A percentile compares a stretch with the other conserved stretches of the same genome.
These are phyloP conservation scores for Malacoctenus gilli DNA, from an alignment of 2,797 vertebrate species.

Conservation along the genomic window DNA sequence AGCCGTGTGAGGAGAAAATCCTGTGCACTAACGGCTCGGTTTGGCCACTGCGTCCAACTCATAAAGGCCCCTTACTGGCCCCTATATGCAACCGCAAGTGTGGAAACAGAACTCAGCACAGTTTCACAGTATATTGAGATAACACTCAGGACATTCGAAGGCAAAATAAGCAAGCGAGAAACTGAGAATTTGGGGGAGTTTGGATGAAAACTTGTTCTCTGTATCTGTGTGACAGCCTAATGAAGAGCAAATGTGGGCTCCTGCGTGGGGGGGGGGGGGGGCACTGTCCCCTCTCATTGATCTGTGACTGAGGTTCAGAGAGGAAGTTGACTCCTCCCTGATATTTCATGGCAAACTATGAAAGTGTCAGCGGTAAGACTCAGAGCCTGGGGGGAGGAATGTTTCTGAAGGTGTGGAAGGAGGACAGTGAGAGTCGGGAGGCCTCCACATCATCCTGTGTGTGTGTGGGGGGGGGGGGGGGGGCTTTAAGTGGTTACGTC, in stretches of 20 bases:
- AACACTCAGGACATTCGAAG: slow-evolving; percentile 17
- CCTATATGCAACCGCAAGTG: slow-evolving; percentile 24
- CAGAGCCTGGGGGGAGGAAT: slow-evolving; percentile 44
- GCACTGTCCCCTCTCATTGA: slow-evolving; percentile 35
- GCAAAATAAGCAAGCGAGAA: background rate
- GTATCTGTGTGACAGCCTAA: slow-evolving; percentile 48
- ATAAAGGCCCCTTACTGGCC: slow-evolving; percentile 24
- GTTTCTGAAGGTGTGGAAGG: slow-evolving; percentile 29
- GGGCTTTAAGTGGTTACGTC: slow-evolving; percentile 51
- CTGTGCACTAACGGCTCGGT: slow-evolving; percentile 30
- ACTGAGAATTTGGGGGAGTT: background rate
- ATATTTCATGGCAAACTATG: slow-evolving; percentile 61
- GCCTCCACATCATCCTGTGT: slow-evolving; percentile 23
- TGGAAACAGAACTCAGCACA: slow-evolving; percentile 15
- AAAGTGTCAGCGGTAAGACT: slow-evolving; percentile 53
- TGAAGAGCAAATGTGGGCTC: slow-evolving; percentile 57
- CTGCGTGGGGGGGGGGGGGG: slow-evolving; percentile 34
- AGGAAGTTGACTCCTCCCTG: slow-evolving; percentile 46
- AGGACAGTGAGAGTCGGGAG: slow-evolving; percentile 43
- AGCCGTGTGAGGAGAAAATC: slow-evolving; percentile 24
- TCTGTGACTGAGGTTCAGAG: slow-evolving; percentile 50
- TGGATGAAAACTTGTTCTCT: slow-evolving; percentile 20
- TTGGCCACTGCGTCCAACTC: slow-evolving; percentile 40
- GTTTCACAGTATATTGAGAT: slow-evolving; percentile 19
- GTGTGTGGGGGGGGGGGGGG: background rate